Evolutionary conservation across 2,888 invertebrate species (phyloP).

Genomic region (Drosophila imparisetae): DNA sequence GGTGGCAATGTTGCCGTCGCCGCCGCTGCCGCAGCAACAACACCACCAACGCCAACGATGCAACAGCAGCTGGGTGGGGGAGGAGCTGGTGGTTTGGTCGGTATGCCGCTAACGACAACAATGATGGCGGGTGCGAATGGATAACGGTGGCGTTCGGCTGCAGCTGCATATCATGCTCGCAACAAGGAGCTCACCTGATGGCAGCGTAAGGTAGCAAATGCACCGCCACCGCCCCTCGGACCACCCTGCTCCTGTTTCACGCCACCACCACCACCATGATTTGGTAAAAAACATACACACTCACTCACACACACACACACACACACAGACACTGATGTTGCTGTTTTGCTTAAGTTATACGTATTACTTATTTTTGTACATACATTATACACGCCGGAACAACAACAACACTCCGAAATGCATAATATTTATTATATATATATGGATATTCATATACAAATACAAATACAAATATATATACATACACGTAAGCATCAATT

Average conservation of each 20-base stretch:
- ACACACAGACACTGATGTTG: neutral
- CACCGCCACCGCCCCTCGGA: slow-evolving; percentile 12
- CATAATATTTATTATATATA: neutral
- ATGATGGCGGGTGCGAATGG: slow-evolving; percentile 67
- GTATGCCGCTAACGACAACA: slow-evolving; percentile 49
- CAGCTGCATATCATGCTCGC: slow-evolving; percentile 46
- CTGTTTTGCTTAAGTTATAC: neutral
- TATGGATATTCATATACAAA: neutral
- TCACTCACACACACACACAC: neutral
- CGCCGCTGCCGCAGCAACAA: slow-evolving; percentile 15
- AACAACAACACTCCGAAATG: neutral
- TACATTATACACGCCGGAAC: neutral
- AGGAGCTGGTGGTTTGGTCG: slow-evolving; percentile 23
- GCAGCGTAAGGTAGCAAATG: slow-evolving; percentile 42
- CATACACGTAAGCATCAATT: neutral
- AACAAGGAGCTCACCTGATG: slow-evolving; percentile 60
- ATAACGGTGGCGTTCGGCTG: slow-evolving; percentile 62
- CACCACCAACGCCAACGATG: slow-evolving; percentile 3
- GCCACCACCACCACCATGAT: slow-evolving; percentile 13
- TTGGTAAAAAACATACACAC: neutral
- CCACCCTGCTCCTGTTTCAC: slow-evolving; percentile 14
- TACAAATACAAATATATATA: neutral
- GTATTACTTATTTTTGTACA: slow-evolving; percentile 2
- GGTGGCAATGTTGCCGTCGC: neutral
- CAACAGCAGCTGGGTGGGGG: slow-evolving; percentile 9